Percentiles rank a stretch among this genome's conserved stretches.
Evolutionary conservation across 2,888 invertebrate genomes (phyloP).

Genomic region (Amphimallon solstitiale): DNA sequence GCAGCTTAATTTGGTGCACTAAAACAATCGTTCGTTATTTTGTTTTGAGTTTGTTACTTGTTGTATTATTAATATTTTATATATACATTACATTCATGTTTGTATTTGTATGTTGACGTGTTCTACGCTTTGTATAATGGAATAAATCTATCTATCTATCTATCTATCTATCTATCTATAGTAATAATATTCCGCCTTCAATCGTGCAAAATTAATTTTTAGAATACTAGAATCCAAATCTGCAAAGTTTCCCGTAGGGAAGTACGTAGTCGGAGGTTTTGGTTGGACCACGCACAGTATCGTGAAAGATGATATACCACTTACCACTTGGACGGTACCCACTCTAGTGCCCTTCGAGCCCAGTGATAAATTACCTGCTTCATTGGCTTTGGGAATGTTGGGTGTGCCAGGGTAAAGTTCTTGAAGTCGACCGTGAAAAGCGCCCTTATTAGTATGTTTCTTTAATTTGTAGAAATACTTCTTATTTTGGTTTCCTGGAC

Average conservation of each 20-base stretch:
- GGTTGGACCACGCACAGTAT: constrained; percentile 77
- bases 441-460: background rate
- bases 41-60: too few species aligned
- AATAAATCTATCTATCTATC: too few species aligned
- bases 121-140: too few species aligned
- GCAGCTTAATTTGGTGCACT: too few species aligned
- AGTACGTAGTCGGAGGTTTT: constrained; percentile 69
- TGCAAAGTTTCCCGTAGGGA: constrained; percentile 71
- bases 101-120: too few species aligned
- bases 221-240: constrained; percentile 76
- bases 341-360: constrained; percentile 67
- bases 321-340: constrained; percentile 9
- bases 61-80: too few species aligned
- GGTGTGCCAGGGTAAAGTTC: constrained; percentile 75
- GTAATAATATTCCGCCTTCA: too few species aligned
- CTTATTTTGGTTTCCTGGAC: constrained; percentile 79
- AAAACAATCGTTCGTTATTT: too few species aligned
- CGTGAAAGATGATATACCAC: constrained; percentile 73
- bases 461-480: constrained; percentile 69
- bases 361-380: constrained; percentile 66
- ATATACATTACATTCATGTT: too few species aligned
- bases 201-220: too few species aligned
- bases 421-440: background rate
- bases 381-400: constrained; percentile 71
- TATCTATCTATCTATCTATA: too few species aligned